Percentiles rank a stretch among this genome's conserved stretches.
phyloP scores from a whole-genome alignment of 2,113 vertebrate genomes.

The Anseranas semipalmata region DNA sequence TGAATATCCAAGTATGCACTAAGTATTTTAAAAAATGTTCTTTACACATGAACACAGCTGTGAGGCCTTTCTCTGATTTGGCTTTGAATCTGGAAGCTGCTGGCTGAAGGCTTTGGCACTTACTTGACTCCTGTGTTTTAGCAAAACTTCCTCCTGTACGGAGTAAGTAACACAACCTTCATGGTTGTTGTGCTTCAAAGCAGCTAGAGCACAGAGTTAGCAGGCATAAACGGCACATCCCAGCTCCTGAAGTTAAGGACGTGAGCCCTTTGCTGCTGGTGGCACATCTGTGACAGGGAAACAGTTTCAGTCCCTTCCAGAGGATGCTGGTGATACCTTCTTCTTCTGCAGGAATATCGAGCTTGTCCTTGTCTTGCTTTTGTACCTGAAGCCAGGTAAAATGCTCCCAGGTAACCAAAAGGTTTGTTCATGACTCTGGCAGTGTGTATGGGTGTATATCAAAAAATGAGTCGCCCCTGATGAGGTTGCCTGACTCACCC shows the following conservation, averaged over 20 bases:
- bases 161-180: background rate
- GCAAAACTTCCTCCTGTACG: background rate
- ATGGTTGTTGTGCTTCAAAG: background rate
- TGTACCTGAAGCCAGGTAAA: background rate
- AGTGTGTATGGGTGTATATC: background rate
- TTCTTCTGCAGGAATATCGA: background rate
- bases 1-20: background rate
- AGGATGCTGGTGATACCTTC: accelerated
- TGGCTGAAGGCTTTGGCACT: background rate
- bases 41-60: background rate
- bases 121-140: background rate
- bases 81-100: background rate
- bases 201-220: background rate
- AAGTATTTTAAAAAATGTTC: background rate
- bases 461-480: background rate
- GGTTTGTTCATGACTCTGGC: background rate
- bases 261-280: background rate
- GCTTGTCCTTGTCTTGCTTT: background rate
- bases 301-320: accelerated
- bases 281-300: background rate
- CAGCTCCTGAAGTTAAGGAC: background rate
- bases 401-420: background rate
- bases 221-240: background rate
- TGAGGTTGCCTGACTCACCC: background rate
- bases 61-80: background rate